A percentile compares a stretch with the other conserved stretches of the same genome.
Conservation (phyloP, 2,888 invertebrate species). For the Biston betularia region DNA sequence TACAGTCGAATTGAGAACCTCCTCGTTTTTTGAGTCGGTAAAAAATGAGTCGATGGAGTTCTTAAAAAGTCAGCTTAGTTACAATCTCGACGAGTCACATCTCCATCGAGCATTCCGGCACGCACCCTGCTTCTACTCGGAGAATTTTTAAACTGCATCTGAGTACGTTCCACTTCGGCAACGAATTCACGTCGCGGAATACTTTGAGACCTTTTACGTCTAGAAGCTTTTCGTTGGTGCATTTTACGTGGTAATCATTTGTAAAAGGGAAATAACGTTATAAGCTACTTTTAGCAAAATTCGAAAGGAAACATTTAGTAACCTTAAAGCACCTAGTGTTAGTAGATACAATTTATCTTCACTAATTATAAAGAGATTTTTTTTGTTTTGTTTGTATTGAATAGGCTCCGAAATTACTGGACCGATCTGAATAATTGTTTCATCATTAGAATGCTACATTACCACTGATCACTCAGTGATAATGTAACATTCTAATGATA, state of each 20-base stretch:
- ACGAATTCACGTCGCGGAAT: conserved; percentile 19
- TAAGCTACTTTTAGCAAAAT: neutral
- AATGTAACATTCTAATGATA: no score
- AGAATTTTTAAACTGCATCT: conserved; percentile 20
- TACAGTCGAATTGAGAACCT: no score
- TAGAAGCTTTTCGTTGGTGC: conserved; percentile 20
- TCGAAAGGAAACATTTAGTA: neutral
- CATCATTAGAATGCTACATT: no score
- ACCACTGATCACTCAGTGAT: no score
- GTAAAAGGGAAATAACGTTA: conserved; percentile 1
- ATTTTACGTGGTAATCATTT: conserved; percentile 22
- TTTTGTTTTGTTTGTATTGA: no score
- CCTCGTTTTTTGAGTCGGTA: no score
- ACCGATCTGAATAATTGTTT: no score
- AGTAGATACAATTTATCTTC: no score
- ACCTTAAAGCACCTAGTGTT: neutral
- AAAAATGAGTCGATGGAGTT: neutral
- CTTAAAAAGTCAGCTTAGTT: neutral
- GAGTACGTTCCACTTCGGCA: conserved; percentile 18
- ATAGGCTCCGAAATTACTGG: no score
- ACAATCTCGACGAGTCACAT: neutral
- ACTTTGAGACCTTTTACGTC: conserved; percentile 23
- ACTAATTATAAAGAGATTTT: no score
- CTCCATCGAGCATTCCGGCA: conserved; percentile 19
- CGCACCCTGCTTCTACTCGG: conserved; percentile 11